These are phyloP conservation scores for Eidolon helvum DNA, from an alignment of 2,113 vertebrate genomes.

Conservation along the genomic window DNA sequence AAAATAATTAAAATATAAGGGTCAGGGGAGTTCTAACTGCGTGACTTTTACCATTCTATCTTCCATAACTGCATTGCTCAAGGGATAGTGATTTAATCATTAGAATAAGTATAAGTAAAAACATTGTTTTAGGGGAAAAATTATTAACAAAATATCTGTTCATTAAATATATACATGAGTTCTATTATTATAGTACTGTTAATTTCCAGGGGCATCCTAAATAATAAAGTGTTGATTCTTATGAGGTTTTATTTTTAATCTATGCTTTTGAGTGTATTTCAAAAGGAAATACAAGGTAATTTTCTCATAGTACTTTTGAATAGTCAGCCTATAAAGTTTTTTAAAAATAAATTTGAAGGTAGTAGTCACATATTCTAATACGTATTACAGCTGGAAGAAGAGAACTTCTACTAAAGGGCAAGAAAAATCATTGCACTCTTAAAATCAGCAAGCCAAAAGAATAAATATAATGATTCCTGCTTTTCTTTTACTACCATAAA, in stretches of 20 bases:
- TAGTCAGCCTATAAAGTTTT: not conserved
- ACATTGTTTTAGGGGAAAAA: not conserved
- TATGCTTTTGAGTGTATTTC: slow-evolving; percentile 20
- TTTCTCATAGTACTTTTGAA: not conserved
- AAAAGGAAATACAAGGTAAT: not conserved
- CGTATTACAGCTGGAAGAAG: not conserved
- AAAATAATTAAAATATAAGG: slow-evolving; percentile 13
- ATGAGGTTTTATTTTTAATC: not conserved
- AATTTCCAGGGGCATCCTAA: not conserved
- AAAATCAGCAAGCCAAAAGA: slow-evolving; percentile 7
- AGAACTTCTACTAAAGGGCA: not conserved
- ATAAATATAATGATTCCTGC: not conserved
- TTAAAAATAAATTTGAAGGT: not conserved
- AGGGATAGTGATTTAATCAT: not conserved
- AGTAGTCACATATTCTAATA: not conserved
- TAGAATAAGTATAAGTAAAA: not conserved
- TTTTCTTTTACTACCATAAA: not conserved
- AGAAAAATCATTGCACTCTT: not conserved
- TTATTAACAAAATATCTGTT: not conserved
- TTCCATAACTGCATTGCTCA: not conserved
- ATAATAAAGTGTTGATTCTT: not conserved
- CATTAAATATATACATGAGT: not conserved
- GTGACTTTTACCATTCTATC: not conserved
- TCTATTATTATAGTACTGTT: not conserved
- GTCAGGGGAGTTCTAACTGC: not conserved